Evolutionary conservation across 37 sponge, comb jelly and placozoan genomes (phyloP).

Genomic region (Spongilla lacustris): DNA sequence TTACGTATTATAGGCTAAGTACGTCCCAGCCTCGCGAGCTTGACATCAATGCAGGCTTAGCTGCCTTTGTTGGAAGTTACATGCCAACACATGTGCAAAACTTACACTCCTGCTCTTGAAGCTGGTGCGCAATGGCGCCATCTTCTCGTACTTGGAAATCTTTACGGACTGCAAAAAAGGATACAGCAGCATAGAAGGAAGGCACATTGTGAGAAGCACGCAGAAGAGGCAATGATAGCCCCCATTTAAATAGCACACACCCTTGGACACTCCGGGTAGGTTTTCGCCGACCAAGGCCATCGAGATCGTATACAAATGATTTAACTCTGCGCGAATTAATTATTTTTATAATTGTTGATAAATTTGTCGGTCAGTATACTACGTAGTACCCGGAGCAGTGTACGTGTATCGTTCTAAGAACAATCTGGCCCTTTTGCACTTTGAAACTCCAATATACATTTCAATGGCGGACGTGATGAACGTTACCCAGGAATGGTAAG

Average conservation of each 20-base stretch:
- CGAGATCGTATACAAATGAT: too few species aligned
- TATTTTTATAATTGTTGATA: background rate
- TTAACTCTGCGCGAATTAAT: background rate
- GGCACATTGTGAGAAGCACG: background rate
- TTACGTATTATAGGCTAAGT: too few species aligned
- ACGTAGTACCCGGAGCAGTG: too few species aligned
- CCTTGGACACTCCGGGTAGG: conserved; percentile 59
- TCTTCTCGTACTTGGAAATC: conserved; percentile 67
- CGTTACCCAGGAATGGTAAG: conserved; percentile 64
- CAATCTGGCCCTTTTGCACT: too few species aligned
- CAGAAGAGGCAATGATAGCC: background rate
- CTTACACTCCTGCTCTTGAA: conserved; percentile 72
- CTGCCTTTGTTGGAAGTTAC: background rate
- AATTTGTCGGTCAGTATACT: background rate
- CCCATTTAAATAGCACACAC: background rate
- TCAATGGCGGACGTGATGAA: conserved; percentile 64
- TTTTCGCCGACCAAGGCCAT: conserved; percentile 67
- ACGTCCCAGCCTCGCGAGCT: too few species aligned
- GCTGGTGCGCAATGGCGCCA: conserved; percentile 24
- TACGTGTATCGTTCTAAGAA: too few species aligned
- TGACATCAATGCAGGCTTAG: too few species aligned
- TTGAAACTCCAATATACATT: too few species aligned
- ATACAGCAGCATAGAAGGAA: background rate
- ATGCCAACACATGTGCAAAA: background rate
- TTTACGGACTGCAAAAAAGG: conserved; percentile 22